A percentile compares a stretch with the other conserved stretches of the same genome.
Conservation (phyloP, 2,888 invertebrate genomes). For the Lampropteryx suffumata region DNA sequence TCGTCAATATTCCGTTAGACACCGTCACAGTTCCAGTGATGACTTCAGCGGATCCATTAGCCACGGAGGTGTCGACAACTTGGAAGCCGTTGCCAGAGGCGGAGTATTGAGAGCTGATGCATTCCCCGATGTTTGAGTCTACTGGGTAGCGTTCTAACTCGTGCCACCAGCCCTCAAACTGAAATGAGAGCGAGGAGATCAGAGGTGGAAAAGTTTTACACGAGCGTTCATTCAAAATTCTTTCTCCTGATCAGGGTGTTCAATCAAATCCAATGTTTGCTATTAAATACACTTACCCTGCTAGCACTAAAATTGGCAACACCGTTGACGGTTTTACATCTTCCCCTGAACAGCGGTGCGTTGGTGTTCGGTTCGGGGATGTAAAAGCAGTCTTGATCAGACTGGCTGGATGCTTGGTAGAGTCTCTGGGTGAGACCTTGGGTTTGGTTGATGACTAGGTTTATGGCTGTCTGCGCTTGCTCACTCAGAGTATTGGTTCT, state of each 20-base stretch:
- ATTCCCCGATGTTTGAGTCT: slow-evolving; percentile 47
- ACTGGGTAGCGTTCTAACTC: slow-evolving; percentile 64
- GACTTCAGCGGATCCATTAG: slow-evolving; percentile 39
- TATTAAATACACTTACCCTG: not conserved
- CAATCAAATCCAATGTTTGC: too few species aligned
- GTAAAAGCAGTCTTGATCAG: slow-evolving; percentile 65
- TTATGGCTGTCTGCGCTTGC: slow-evolving; percentile 43
- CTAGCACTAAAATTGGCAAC: slow-evolving; percentile 50
- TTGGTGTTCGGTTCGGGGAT: slow-evolving; percentile 51
- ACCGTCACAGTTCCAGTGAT: slow-evolving; percentile 46
- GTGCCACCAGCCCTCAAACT: slow-evolving; percentile 73
- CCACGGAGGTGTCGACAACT: slow-evolving; percentile 55
- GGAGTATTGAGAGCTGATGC: slow-evolving; percentile 55
- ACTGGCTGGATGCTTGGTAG: slow-evolving; percentile 57
- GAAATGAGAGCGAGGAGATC: too few species aligned
- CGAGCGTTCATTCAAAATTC: too few species aligned
- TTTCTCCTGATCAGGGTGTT: too few species aligned
- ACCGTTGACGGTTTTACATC: slow-evolving; percentile 51
- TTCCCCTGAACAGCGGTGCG: slow-evolving; percentile 60
- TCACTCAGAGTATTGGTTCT: slow-evolving; percentile 44
- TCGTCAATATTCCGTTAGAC: slow-evolving; percentile 52
- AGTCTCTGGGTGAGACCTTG: slow-evolving; percentile 58
- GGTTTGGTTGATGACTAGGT: slow-evolving; percentile 46
- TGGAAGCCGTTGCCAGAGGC: slow-evolving; percentile 39
- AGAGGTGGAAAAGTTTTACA: too few species aligned